A percentile compares a stretch with the other conserved stretches of the same genome.
Evolutionary conservation across 2,888 invertebrate genomes (phyloP).

Genomic region (Chalcis sispes): DNA sequence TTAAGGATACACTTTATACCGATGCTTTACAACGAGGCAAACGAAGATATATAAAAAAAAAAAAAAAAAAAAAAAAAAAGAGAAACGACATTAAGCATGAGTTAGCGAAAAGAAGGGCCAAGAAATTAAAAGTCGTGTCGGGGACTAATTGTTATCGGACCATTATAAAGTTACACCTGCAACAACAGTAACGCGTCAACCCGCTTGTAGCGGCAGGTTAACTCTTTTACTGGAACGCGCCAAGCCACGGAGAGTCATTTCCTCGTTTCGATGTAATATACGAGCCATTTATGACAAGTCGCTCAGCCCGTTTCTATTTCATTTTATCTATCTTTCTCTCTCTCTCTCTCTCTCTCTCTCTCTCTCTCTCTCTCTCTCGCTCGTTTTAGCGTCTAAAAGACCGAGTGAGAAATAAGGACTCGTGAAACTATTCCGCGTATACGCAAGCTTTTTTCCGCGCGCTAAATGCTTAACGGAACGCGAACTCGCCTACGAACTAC

Average conservation of each 20-base stretch:
- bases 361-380: conserved; percentile 42
- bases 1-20: conserved; percentile 11
- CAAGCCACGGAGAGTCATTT: conserved; percentile 42
- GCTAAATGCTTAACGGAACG: conserved; percentile 52
- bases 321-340: conserved; percentile 44
- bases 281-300: conserved; percentile 65
- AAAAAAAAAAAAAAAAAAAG: conserved; percentile 8
- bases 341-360: conserved; percentile 40
- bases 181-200: conserved; percentile 41
- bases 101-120: no score
- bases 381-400: conserved; percentile 4
- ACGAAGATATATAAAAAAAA: neutral
- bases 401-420: neutral
- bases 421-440: conserved; percentile 20
- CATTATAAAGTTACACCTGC: conserved; percentile 65
- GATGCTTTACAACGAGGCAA: conserved; percentile 10
- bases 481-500: conserved; percentile 5
- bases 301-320: conserved; percentile 38
- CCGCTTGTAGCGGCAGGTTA: conserved; percentile 7
- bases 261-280: conserved; percentile 63
- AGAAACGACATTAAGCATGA: no score
- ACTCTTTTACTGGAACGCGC: conserved; percentile 34
- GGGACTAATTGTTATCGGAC: conserved; percentile 67
- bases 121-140: conserved; percentile 42
- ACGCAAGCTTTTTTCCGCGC: conserved; percentile 4